Conservation (phyloP, 2,888 invertebrate genomes). For the Dorcus parallelipipedus region DNA sequence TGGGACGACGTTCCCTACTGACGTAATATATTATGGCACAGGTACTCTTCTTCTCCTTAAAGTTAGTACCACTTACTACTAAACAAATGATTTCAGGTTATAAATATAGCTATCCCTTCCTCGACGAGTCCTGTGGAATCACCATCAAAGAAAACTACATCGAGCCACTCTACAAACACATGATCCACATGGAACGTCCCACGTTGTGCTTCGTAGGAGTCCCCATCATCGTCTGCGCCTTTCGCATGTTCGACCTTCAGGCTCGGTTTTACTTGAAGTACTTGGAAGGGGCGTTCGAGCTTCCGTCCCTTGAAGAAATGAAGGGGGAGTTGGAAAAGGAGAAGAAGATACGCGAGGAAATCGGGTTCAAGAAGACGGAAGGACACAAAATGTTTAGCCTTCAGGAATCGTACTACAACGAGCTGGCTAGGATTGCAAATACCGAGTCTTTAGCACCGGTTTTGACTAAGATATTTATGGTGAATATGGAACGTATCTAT, state of each 20-base stretch:
- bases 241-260: conserved; percentile 71
- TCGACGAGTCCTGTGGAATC: conserved; percentile 61
- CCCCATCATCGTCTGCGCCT: conserved; percentile 63
- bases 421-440: conserved; percentile 61
- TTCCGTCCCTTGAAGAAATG: conserved; percentile 68
- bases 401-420: conserved; percentile 68
- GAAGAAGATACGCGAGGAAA: conserved; percentile 53
- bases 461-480: conserved; percentile 65
- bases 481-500: conserved; percentile 55
- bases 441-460: conserved; percentile 62
- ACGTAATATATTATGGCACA: conserved; percentile 75
- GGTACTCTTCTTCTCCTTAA: conserved; percentile 45
- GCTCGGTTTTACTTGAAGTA: conserved; percentile 61
- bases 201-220: conserved; percentile 76
- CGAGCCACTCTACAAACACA: conserved; percentile 70
- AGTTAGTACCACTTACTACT: too few relatives aligned
- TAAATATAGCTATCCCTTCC: conserved; percentile 66
- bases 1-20: conserved; percentile 59
- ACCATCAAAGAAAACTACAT: conserved; percentile 62
- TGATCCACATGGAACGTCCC: conserved; percentile 72
- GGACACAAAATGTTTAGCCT: conserved; percentile 80
- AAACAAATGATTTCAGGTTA: conserved; percentile 56
- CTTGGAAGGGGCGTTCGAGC: conserved; percentile 55
- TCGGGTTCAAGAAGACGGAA: conserved; percentile 65
- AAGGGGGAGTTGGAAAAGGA: conserved; percentile 56